Conservation (phyloP, 2,797 vertebrate species). For the Peromyscus attwateri region DNA sequence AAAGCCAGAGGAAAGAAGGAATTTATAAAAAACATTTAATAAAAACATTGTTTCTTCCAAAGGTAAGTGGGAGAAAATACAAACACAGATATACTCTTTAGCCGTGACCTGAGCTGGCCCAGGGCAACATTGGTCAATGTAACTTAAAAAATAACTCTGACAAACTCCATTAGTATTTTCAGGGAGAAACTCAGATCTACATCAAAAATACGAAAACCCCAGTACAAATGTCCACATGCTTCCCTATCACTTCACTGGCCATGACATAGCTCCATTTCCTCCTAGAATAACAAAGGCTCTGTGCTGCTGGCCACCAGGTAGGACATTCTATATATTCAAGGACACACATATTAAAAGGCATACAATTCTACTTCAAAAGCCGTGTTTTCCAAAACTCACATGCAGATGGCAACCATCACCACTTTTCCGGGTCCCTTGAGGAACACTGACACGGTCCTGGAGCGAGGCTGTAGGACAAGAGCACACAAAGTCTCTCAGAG, state of each 20-base stretch:
- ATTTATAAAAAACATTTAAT: too few relatives aligned
- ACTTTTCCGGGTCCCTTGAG: constrained; percentile 98
- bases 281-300: constrained; percentile 22
- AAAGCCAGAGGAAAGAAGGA: background rate
- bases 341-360: constrained; percentile 47
- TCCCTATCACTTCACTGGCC: background rate
- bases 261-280: constrained; percentile 15
- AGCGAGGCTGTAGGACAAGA: constrained; percentile 92
- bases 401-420: constrained; percentile 99
- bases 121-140: constrained; percentile 13
- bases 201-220: constrained; percentile 30
- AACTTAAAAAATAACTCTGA: constrained; percentile 30
- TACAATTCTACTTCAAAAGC: constrained; percentile 6
- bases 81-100: constrained; percentile 3
- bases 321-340: constrained; percentile 34
- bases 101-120: background rate
- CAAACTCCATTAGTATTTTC: constrained; percentile 35
- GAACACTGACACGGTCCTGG: constrained; percentile 92
- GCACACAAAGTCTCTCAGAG: background rate
- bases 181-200: constrained; percentile 6
- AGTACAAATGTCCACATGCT: background rate
- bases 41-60: constrained; percentile 30
- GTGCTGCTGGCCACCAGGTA: background rate
- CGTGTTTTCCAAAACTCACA: constrained; percentile 91
- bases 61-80: background rate